A percentile compares a stretch with the other conserved stretches of the same genome.
Conservation (phyloP, 2,113 vertebrate genomes). For the Sardina pilchardus region DNA sequence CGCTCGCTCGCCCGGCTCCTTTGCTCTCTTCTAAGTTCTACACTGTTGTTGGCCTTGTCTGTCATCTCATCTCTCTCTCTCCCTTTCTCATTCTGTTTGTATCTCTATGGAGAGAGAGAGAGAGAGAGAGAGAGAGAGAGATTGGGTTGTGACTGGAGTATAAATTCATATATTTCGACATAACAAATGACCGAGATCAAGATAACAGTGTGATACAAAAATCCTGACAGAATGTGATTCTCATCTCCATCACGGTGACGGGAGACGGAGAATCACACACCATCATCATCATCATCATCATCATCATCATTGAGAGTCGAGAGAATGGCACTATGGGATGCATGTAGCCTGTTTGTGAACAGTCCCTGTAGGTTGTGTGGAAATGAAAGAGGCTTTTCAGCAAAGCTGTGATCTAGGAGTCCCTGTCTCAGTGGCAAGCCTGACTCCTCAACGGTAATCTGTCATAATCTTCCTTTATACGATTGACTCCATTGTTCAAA, state of each 20-base stretch:
- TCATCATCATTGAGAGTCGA: not conserved
- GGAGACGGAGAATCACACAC: not conserved
- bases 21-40: not conserved
- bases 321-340: not conserved
- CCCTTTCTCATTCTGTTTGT: too few species aligned
- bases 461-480: conserved; percentile 32
- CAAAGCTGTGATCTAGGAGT: conserved; percentile 31
- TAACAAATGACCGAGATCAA: not conserved
- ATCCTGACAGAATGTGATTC: not conserved
- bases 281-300: not conserved
- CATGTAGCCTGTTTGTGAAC: conserved; percentile 3
- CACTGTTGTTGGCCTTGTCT: not conserved
- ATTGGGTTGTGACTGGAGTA: too few species aligned
- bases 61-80: not conserved
- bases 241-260: not conserved
- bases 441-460: conserved; percentile 31
- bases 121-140: too few species aligned
- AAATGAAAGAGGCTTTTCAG: not conserved
- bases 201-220: not conserved
- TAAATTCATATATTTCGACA: too few species aligned
- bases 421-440: conserved; percentile 18
- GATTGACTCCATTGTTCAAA: conserved; percentile 32
- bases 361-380: conserved; percentile 15
- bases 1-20: not conserved
- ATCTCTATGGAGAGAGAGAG: too few species aligned